These are phyloP conservation scores for Isurus oxyrinchus DNA, from an alignment of 2,113 vertebrate genomes.

Conservation along the genomic window DNA sequence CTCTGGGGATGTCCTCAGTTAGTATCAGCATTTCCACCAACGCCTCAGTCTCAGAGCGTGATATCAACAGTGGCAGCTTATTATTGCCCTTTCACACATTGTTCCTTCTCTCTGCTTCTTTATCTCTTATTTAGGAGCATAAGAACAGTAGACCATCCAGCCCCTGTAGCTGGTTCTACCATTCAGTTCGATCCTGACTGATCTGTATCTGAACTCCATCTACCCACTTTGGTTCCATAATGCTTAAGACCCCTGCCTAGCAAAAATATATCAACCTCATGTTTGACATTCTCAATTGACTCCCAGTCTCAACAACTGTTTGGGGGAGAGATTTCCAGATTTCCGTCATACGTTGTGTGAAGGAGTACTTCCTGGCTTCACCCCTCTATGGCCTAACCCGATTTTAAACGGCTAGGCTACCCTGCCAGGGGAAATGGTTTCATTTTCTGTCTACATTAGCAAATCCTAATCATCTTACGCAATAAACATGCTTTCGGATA, in stretches of 20 bases:
- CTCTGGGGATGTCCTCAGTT: constrained; percentile 11
- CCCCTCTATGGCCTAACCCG: not conserved
- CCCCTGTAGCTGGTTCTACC: not conserved
- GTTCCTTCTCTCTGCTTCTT: not conserved
- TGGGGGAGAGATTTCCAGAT: not conserved
- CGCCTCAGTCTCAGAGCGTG: not conserved
- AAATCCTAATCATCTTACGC: not conserved
- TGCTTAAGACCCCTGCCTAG: not conserved
- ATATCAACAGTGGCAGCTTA: not conserved
- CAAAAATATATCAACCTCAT: not conserved
- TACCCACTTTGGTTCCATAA: not conserved
- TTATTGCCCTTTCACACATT: not conserved
- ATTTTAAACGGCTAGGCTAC: not conserved
- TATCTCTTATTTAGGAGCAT: not conserved
- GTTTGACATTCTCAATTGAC: not conserved
- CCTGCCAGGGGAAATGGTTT: not conserved
- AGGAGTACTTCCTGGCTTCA: not conserved
- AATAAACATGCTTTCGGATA: not conserved
- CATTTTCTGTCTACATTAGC: not conserved
- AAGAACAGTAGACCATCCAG: not conserved
- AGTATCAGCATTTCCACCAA: not conserved
- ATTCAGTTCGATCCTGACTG: not conserved
- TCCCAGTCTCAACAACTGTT: not conserved
- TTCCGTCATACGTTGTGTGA: not conserved
- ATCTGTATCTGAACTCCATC: not conserved